Evolutionary conservation across 2,113 vertebrate species (phyloP).

Genomic region (Oxyruncus cristatus): DNA sequence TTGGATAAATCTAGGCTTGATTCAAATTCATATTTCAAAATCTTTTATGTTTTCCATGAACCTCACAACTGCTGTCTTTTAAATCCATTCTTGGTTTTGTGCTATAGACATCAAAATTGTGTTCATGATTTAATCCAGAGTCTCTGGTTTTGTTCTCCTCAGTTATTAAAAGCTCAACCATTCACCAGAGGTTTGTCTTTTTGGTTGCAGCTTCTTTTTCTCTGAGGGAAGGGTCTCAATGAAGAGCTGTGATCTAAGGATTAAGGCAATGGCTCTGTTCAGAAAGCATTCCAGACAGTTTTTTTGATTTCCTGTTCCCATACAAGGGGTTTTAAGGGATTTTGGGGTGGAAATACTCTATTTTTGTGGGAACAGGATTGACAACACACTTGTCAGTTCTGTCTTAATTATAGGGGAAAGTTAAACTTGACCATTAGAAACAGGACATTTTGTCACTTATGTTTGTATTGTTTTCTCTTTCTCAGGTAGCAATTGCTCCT

Average conservation of each 20-base stretch:
- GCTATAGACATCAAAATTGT: constrained; percentile 39
- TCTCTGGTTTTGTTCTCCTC: constrained; percentile 21
- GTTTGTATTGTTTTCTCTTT: not conserved
- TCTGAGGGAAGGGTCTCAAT: not conserved
- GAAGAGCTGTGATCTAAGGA: constrained; percentile 32
- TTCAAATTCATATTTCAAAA: constrained; percentile 12
- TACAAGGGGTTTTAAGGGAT: not conserved
- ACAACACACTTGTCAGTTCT: not conserved
- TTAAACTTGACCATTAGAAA: not conserved
- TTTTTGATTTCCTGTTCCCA: constrained; percentile 8
- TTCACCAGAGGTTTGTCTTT: constrained; percentile 39
- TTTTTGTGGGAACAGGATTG: not conserved
- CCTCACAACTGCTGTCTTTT: not conserved
- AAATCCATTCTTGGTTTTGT: constrained; percentile 21
- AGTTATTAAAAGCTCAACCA: constrained; percentile 28
- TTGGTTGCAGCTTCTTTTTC: not conserved
- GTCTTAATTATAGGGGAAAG: not conserved
- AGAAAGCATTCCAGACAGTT: constrained; percentile 12
- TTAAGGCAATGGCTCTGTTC: not conserved
- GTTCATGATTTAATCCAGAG: constrained; percentile 3
- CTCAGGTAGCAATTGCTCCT: not conserved
- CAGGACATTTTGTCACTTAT: not conserved
- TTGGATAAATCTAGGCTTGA: constrained; percentile 14
- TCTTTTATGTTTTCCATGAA: constrained; percentile 22
- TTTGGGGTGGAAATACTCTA: not conserved